phyloP scores from a whole-genome alignment of 2,113 vertebrate genomes.

The Acanthisitta chloris region DNA sequence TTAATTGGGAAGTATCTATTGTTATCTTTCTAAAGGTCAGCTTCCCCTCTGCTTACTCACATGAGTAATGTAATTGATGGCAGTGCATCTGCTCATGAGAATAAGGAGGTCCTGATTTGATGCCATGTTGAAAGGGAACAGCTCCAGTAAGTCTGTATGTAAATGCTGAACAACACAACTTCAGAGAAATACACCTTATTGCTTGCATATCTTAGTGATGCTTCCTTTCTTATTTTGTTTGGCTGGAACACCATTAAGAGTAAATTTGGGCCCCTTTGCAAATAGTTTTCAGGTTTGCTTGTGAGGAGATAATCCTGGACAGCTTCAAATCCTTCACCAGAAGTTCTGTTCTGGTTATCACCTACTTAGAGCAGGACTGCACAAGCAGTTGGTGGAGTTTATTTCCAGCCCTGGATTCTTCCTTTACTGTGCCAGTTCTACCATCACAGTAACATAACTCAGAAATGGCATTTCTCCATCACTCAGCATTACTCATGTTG shows the following conservation, averaged over 20 bases:
- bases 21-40: slow-evolving; percentile 51
- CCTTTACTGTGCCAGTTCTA: background rate
- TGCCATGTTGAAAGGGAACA: background rate
- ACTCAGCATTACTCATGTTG: background rate
- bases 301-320: background rate
- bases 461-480: background rate
- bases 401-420: background rate
- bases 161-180: background rate
- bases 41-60: slow-evolving; percentile 51
- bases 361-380: background rate
- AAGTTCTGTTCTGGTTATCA: background rate
- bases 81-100: background rate
- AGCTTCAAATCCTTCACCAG: background rate
- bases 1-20: slow-evolving; percentile 40
- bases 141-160: background rate
- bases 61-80: slow-evolving; percentile 30
- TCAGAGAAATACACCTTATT: background rate
- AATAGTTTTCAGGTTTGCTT: background rate
- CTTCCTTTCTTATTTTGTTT: background rate
- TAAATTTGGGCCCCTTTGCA: background rate
- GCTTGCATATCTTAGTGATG: background rate
- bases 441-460: background rate
- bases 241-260: background rate
- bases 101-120: background rate
- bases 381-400: background rate